phyloP scores from a whole-genome alignment of 2,888 invertebrate species.

The Melanargia galathea region DNA sequence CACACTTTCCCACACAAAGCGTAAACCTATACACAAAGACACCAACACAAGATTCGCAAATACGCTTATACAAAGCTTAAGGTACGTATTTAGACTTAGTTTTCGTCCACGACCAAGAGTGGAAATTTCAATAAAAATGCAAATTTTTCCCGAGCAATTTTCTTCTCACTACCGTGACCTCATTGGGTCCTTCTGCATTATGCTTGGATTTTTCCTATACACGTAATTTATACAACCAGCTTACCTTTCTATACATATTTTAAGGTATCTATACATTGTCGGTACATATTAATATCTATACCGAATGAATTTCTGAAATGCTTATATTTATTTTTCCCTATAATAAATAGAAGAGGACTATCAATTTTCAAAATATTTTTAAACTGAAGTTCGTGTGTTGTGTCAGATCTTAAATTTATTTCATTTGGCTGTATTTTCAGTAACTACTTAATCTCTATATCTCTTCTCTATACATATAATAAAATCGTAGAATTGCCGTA shows the following conservation, averaged over 20 bases:
- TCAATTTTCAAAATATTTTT: too few relatives aligned
- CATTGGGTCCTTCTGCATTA: slow-evolving; percentile 71
- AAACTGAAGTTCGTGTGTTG: too few relatives aligned
- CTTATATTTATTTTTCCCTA: too few relatives aligned
- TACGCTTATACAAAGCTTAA: slow-evolving; percentile 66
- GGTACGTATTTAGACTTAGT: slow-evolving; percentile 74
- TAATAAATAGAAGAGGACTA: too few relatives aligned
- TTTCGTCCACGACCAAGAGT: slow-evolving; percentile 72
- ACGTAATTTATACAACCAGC: slow-evolving; percentile 33
- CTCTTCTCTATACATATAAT: too few relatives aligned
- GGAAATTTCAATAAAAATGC: slow-evolving; percentile 81
- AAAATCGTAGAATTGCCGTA: too few relatives aligned
- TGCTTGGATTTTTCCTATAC: slow-evolving; percentile 44
- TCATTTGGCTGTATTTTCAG: too few relatives aligned
- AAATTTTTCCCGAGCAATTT: slow-evolving; percentile 76
- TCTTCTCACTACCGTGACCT: slow-evolving; percentile 63
- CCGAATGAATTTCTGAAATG: too few relatives aligned
- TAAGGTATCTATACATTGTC: too few relatives aligned
- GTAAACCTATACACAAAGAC: slow-evolving; percentile 42
- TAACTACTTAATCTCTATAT: too few relatives aligned
- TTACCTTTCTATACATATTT: slow-evolving; percentile 47
- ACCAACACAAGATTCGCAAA: slow-evolving; percentile 50
- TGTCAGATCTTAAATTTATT: too few relatives aligned
- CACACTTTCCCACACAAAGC: slow-evolving; percentile 47
- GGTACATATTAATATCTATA: too few relatives aligned